phyloP scores from a whole-genome alignment of 2,888 invertebrate genomes.

The Tinea semifulvella region DNA sequence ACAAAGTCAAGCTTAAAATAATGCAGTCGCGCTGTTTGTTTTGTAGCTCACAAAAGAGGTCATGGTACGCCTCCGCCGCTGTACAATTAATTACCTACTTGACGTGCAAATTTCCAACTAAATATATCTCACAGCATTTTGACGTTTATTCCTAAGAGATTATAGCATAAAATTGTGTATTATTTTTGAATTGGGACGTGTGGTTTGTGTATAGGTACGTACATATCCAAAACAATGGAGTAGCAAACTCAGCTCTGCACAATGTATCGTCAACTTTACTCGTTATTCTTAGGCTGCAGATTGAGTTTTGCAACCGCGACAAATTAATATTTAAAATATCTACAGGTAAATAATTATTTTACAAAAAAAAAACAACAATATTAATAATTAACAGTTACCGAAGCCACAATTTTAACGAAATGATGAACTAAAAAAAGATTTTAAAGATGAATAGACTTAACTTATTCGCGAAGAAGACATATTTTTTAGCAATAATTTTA shows the following conservation, averaged over 20 bases:
- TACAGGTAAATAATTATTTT: no score
- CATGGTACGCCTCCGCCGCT: background rate
- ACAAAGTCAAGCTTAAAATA: no score
- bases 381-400: no score
- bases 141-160: background rate
- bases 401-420: no score
- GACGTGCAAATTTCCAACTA: conserved; percentile 7
- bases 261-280: conserved; percentile 13
- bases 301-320: background rate
- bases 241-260: conserved; percentile 11
- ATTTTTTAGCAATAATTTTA: no score
- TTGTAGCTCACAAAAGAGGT: no score
- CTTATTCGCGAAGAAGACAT: no score
- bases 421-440: no score
- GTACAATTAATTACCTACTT: conserved; percentile 8
- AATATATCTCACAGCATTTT: background rate
- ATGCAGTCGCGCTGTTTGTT: no score
- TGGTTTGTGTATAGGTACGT: background rate
- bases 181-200: background rate
- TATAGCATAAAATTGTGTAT: background rate
- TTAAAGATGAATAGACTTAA: no score
- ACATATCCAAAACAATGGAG: conserved; percentile 6
- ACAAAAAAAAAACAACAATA: no score
- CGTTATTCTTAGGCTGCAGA: conserved; percentile 6
- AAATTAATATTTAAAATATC: no score